These are phyloP conservation scores for Horisme vitalbata DNA, from an alignment of 2,888 invertebrate species.

Conservation along the genomic window DNA sequence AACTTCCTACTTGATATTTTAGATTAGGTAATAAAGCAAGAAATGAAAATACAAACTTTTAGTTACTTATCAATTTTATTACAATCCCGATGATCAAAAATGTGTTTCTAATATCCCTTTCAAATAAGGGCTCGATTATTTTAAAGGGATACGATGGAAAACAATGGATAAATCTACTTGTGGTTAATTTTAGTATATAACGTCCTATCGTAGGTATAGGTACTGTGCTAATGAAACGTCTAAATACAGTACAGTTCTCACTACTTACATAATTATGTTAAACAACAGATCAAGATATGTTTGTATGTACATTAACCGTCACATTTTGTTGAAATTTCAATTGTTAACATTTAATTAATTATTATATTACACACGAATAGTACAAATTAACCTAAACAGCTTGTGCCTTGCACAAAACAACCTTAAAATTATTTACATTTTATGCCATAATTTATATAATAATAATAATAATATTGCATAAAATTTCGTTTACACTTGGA, in stretches of 20 bases:
- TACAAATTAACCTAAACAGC: background rate
- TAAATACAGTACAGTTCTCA: constrained; percentile 43
- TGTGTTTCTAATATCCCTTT: constrained; percentile 73
- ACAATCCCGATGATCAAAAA: constrained; percentile 45
- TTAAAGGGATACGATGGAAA: constrained; percentile 73
- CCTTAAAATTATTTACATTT: constrained; percentile 47
- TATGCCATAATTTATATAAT: constrained; percentile 17
- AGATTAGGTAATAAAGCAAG: background rate
- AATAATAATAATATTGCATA: constrained; percentile 30
- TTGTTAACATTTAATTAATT: constrained; percentile 47
- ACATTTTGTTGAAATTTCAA: constrained; percentile 57
- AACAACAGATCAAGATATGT: constrained; percentile 67
- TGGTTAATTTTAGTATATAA: constrained; percentile 30
- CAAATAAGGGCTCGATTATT: constrained; percentile 80
- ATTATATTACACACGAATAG: constrained; percentile 44
- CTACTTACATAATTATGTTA: constrained; percentile 44
- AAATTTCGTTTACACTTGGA: constrained; percentile 24
- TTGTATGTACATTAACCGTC: constrained; percentile 43
- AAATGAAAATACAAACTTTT: constrained; percentile 8
- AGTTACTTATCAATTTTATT: constrained; percentile 46
- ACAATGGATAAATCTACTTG: constrained; percentile 35
- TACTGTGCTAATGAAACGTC: constrained; percentile 35
- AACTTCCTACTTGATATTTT: too few relatives aligned
- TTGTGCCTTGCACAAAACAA: constrained; percentile 65
- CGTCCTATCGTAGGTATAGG: constrained; percentile 11